A percentile compares a stretch with the other conserved stretches of the same genome.
Evolutionary conservation across 1,140 invertebrate genomes (phyloP).

Genomic region (Brachionus rotundiformis): DNA sequence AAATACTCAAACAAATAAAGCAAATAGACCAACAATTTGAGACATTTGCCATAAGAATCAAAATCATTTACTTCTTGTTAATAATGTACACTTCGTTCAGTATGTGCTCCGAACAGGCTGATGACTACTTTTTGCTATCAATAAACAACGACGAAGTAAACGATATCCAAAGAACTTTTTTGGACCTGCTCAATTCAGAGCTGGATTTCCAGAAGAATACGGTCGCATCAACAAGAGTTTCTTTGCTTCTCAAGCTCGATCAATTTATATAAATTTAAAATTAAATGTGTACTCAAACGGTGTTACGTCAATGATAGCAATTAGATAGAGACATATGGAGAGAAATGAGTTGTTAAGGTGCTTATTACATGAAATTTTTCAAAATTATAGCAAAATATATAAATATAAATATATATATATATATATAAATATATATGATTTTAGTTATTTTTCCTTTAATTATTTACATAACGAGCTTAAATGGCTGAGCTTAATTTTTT

Average conservation of each 20-base stretch:
- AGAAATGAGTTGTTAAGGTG: neutral
- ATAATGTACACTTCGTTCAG: slow-evolving; percentile 45
- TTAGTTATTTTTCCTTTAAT: neutral
- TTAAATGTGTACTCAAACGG: neutral
- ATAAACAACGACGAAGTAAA: slow-evolving; percentile 35
- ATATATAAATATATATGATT: no score
- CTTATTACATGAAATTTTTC: neutral
- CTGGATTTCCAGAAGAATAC: slow-evolving; percentile 48
- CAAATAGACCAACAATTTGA: slow-evolving; percentile 45
- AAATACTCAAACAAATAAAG: slow-evolving; percentile 37
- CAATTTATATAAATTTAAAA: slow-evolving; percentile 39
- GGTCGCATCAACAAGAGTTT: neutral
- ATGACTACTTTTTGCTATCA: slow-evolving; percentile 10
- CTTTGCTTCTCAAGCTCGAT: slow-evolving; percentile 36
- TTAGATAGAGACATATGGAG: neutral
- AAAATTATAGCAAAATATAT: slow-evolving; percentile 27
- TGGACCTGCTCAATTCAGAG: slow-evolving; percentile 42
- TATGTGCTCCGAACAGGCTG: slow-evolving; percentile 7
- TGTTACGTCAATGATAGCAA: neutral
- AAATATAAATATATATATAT: no score
- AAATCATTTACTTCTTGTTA: slow-evolving; percentile 43
- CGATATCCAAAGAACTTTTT: slow-evolving; percentile 34
- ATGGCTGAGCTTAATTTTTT: no score
- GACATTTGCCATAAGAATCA: slow-evolving; percentile 36
- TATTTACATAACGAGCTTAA: neutral